phyloP scores from a whole-genome alignment of 2,113 vertebrate genomes.

The Dendrocopos noguchii region DNA sequence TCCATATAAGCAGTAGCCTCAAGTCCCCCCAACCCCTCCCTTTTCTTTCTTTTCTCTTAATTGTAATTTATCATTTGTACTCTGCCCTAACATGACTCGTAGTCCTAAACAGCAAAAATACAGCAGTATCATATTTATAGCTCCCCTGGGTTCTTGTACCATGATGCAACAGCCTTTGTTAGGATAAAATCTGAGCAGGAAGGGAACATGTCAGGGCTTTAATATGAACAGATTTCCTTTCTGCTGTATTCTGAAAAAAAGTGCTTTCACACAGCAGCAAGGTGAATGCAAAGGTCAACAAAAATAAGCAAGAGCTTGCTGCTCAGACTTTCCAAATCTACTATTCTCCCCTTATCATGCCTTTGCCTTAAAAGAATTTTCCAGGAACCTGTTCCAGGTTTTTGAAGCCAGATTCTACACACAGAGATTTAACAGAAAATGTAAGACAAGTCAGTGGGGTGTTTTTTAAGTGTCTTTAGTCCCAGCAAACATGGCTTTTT shows the following conservation, averaged over 20 bases:
- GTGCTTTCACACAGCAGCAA: not conserved
- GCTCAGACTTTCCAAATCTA: not conserved
- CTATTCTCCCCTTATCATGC: not conserved
- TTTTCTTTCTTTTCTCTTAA: not conserved
- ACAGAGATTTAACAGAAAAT: not conserved
- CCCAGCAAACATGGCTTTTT: not conserved
- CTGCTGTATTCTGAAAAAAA: not conserved
- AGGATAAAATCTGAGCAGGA: conserved; percentile 26
- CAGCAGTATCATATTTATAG: not conserved
- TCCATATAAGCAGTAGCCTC: not conserved
- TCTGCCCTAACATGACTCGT: not conserved
- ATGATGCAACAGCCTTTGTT: not conserved
- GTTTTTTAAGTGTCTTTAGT: not conserved
- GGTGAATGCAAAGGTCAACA: not conserved
- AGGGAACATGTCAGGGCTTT: not conserved
- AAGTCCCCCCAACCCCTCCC: not conserved
- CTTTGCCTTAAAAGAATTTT: not conserved
- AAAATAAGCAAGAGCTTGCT: not conserved
- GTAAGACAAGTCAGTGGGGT: not conserved
- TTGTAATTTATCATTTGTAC: not conserved
- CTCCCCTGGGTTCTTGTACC: not conserved
- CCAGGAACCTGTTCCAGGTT: not conserved
- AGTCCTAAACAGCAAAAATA: not conserved
- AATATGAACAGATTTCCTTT: conserved; percentile 19
- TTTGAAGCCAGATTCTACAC: not conserved